Conservation (phyloP, 2,113 vertebrate species). For the Morone saxatilis region DNA sequence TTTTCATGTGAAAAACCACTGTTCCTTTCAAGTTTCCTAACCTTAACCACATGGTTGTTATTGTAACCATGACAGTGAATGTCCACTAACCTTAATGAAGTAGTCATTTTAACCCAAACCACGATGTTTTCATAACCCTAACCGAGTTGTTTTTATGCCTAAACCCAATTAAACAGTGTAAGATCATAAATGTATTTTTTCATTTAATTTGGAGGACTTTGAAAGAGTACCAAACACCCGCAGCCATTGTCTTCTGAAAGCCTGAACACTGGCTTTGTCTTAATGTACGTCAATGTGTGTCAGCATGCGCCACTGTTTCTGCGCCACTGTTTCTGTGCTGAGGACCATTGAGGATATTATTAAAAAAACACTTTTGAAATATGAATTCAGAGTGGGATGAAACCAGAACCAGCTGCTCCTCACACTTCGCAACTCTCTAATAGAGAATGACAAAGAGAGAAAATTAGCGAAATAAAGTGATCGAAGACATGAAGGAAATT, state of each 20-base stretch:
- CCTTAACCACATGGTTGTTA: neutral
- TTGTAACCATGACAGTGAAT: neutral
- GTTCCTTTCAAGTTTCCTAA: neutral
- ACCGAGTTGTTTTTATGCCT: neutral
- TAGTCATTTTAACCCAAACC: neutral
- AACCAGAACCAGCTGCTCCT: neutral
- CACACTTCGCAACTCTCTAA: neutral
- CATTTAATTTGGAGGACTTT: neutral
- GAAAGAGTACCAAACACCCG: neutral
- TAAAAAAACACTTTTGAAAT: constrained; percentile 1
- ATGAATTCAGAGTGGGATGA: neutral
- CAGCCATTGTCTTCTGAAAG: neutral
- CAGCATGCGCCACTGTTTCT: neutral
- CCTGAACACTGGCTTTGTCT: neutral
- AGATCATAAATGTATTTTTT: neutral
- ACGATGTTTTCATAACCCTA: neutral
- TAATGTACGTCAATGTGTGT: neutral
- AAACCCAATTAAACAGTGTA: neutral
- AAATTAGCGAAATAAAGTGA: neutral
- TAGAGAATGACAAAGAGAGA: neutral
- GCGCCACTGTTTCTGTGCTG: neutral
- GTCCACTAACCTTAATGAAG: neutral
- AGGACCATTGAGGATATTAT: neutral
- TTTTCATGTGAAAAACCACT: too few relatives aligned
- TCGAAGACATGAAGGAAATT: neutral